These are phyloP conservation scores for Caloenas nicobarica DNA, from an alignment of 2,113 vertebrate species.

Conservation along the genomic window DNA sequence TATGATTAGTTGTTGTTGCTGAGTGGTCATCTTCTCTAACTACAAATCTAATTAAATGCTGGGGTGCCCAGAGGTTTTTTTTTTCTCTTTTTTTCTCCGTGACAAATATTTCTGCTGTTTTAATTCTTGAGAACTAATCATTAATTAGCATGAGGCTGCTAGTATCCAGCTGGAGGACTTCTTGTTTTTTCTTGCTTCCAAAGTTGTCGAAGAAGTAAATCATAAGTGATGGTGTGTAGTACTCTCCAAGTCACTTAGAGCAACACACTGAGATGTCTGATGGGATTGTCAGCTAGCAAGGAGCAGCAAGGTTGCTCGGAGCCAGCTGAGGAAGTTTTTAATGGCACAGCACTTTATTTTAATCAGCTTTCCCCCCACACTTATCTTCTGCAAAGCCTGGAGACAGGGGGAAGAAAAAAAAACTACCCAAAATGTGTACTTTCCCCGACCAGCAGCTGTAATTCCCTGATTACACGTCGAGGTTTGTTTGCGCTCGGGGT, in stretches of 20 bases:
- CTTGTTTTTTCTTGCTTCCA: background rate
- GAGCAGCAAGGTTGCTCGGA: background rate
- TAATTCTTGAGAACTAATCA: background rate
- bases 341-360: background rate
- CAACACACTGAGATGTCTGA: background rate
- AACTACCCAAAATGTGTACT: background rate
- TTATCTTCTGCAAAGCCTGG: background rate
- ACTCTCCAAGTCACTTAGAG: background rate
- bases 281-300: background rate
- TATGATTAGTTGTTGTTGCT: conserved; percentile 7
- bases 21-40: conserved; percentile 10
- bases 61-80: background rate
- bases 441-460: accelerated
- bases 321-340: background rate
- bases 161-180: background rate
- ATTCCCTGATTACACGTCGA: background rate
- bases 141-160: background rate
- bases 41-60: background rate
- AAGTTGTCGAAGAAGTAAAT: background rate
- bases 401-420: background rate
- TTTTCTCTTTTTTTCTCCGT: background rate
- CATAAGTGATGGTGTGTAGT: accelerated
- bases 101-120: background rate
- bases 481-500: background rate
- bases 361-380: background rate